phyloP scores from a whole-genome alignment of 2,888 invertebrate species.

The Tachina lurida region DNA sequence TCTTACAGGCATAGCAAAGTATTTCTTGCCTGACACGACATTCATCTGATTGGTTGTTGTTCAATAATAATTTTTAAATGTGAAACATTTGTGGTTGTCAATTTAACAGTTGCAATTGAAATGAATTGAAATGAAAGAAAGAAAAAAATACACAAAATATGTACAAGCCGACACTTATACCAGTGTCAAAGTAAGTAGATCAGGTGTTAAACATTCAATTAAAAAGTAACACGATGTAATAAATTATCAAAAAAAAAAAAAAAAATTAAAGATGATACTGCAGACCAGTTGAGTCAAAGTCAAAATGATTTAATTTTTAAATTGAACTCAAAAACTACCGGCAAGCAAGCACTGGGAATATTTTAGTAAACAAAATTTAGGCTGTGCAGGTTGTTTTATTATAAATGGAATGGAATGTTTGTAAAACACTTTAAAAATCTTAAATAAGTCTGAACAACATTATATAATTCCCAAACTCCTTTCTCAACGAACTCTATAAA shows the following conservation, averaged over 20 bases:
- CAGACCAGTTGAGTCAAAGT: neutral
- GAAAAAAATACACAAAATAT: conserved; percentile 43
- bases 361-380: neutral
- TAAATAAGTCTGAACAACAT: no score
- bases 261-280: neutral
- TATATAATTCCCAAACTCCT: no score
- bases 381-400: neutral
- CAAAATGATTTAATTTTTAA: conserved; percentile 8
- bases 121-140: conserved; percentile 77
- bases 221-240: conserved; percentile 77
- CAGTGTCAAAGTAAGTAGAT: conserved; percentile 79
- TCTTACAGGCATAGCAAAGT: conserved; percentile 45
- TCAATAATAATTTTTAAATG: conserved; percentile 68
- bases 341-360: neutral
- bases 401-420: no score
- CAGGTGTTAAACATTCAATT: conserved; percentile 81
- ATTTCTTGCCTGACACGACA: conserved; percentile 41
- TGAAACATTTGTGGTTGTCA: conserved; percentile 68
- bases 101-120: conserved; percentile 62
- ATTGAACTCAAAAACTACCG: neutral
- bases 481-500: no score
- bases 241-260: conserved; percentile 33
- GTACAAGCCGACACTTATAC: conserved; percentile 65
- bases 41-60: conserved; percentile 58
- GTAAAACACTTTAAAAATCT: neutral